A percentile compares a stretch with the other conserved stretches of the same genome.
These are phyloP conservation scores for Megalops cyprinoides DNA, from an alignment of 2,797 vertebrate genomes.

Conservation along the genomic window DNA sequence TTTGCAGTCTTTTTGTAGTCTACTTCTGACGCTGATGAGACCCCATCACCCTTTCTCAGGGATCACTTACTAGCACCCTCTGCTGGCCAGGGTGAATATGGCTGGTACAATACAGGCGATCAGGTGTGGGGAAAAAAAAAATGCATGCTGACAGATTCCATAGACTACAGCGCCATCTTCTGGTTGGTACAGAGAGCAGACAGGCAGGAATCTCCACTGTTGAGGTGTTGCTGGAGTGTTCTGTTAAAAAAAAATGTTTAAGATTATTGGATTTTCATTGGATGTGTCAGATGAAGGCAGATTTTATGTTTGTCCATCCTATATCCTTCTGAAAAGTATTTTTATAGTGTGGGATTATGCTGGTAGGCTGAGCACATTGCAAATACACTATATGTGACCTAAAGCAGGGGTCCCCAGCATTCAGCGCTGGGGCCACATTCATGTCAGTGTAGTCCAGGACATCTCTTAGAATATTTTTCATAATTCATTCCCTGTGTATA, in stretches of 20 bases:
- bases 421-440: background rate
- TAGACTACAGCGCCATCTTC: constrained; percentile 65
- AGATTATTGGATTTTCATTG: no score
- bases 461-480: background rate
- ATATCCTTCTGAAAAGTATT: background rate
- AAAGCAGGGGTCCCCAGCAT: background rate
- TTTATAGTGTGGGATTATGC: background rate
- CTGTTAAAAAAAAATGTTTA: no score
- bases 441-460: background rate
- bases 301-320: background rate
- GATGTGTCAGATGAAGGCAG: background rate
- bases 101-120: constrained; percentile 26
- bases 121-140: background rate
- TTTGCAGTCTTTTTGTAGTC: background rate
- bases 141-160: constrained; percentile 41
- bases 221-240: background rate
- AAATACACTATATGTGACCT: background rate
- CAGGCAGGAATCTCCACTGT: background rate
- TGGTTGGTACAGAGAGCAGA: constrained; percentile 41
- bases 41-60: background rate
- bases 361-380: background rate
- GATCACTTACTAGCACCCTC: background rate
- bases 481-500: no score
- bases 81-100: background rate
- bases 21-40: background rate